These are phyloP conservation scores for Aethes cnicana DNA, from an alignment of 2,888 invertebrate species.

Conservation along the genomic window DNA sequence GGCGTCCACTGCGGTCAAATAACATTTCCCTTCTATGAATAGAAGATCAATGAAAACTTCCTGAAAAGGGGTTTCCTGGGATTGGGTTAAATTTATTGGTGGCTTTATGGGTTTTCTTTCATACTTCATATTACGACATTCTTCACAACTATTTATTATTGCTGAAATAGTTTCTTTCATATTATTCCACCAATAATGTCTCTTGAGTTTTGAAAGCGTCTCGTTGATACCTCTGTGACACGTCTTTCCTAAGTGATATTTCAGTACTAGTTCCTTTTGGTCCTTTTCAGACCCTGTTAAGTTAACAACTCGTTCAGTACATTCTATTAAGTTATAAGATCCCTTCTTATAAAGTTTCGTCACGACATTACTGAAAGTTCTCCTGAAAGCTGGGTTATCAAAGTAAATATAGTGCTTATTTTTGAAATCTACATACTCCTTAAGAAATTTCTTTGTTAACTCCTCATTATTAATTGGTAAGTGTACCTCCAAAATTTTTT, in stretches of 20 bases:
- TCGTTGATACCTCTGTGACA: conserved; percentile 39
- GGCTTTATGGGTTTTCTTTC: conserved; percentile 31
- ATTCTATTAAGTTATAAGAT: conserved; percentile 25
- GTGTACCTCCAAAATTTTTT: not conserved
- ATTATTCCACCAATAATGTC: conserved; percentile 36
- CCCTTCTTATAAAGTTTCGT: conserved; percentile 35
- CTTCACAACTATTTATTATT: conserved; percentile 25
- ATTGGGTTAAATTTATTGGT: conserved; percentile 22
- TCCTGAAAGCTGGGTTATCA: conserved; percentile 26
- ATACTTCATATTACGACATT: conserved; percentile 33
- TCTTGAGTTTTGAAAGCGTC: conserved; percentile 32
- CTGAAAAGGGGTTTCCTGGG: conserved; percentile 22
- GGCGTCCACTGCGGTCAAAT: conserved; percentile 24
- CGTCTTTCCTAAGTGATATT: conserved; percentile 37
- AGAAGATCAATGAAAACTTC: conserved; percentile 27
- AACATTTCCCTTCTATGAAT: conserved; percentile 16
- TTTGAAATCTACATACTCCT: conserved; percentile 25
- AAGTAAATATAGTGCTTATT: conserved; percentile 35
- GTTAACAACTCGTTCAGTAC: conserved; percentile 34
- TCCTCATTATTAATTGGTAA: not conserved
- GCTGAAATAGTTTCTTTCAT: conserved; percentile 34
- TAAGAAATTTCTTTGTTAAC: conserved; percentile 32
- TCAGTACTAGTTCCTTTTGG: conserved; percentile 29
- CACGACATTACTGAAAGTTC: conserved; percentile 24
- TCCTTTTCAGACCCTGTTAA: conserved; percentile 31